Percentiles rank a stretch among this genome's conserved stretches.
Conservation (phyloP, 1,140 invertebrate genomes). For the Drosophila subobscura region DNA sequence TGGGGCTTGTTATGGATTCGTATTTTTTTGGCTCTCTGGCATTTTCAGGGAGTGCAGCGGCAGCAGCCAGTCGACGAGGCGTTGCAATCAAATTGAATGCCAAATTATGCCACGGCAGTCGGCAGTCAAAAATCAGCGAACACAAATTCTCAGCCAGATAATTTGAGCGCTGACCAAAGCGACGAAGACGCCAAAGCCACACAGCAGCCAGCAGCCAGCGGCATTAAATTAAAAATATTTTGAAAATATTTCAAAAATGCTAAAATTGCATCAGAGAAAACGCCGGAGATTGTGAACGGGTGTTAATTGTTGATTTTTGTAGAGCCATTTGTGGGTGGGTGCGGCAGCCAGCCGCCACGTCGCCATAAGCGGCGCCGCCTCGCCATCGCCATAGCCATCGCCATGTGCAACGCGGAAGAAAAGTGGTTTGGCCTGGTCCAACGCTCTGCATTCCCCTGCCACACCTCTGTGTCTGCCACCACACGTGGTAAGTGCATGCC, state of each 20-base stretch:
- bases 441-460: slow-evolving; percentile 12
- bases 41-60: slow-evolving; percentile 46
- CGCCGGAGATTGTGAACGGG: slow-evolving; percentile 60
- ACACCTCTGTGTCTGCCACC: slow-evolving; percentile 2
- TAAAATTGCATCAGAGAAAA: slow-evolving; percentile 69
- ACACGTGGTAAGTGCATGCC: slow-evolving; percentile 56
- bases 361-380: slow-evolving; percentile 15
- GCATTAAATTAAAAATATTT: too few species aligned
- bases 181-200: too few species aligned
- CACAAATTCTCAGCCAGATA: slow-evolving; percentile 43
- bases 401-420: slow-evolving; percentile 78
- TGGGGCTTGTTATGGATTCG: slow-evolving; percentile 44
- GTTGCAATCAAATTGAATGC: slow-evolving; percentile 62
- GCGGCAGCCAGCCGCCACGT: slow-evolving; percentile 37
- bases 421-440: slow-evolving; percentile 65
- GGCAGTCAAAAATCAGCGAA: neutral
- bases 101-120: slow-evolving; percentile 58
- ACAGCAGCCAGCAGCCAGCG: neutral
- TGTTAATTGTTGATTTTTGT: slow-evolving; percentile 77
- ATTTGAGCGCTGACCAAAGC: slow-evolving; percentile 2
- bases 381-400: slow-evolving; percentile 46
- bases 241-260: slow-evolving; percentile 71
- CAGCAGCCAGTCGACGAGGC: slow-evolving; percentile 10
- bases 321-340: slow-evolving; percentile 73
- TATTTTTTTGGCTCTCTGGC: slow-evolving; percentile 13